These are phyloP conservation scores for Macaca mulatta DNA, from an alignment of 2,113 vertebrate species.

Conservation along the genomic window DNA sequence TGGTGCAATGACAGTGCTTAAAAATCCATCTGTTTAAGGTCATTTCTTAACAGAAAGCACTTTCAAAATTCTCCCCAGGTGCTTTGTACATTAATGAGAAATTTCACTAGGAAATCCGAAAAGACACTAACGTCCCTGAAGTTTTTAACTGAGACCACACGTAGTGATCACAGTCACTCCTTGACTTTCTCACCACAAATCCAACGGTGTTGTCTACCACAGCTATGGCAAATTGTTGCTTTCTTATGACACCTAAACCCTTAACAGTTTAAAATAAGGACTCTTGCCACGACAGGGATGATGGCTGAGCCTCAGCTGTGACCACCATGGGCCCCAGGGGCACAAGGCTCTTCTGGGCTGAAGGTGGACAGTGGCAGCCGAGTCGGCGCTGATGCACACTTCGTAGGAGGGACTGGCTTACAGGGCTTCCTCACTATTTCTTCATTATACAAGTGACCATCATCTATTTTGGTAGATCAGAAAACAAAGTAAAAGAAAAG, in stretches of 20 bases:
- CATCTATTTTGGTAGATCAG: neutral
- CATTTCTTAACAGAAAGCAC: neutral
- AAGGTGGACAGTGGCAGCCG: neutral
- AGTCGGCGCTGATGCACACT: rapidly evolving
- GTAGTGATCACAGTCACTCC: neutral
- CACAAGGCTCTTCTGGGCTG: neutral
- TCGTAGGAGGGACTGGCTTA: neutral
- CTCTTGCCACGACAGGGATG: neutral
- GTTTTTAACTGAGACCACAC: neutral
- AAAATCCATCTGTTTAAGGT: neutral
- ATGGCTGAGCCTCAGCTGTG: neutral
- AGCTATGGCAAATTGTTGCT: neutral
- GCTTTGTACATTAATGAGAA: neutral
- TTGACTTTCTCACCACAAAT: neutral
- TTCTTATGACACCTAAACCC: neutral
- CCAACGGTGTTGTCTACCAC: neutral
- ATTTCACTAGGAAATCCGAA: neutral
- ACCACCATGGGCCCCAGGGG: neutral
- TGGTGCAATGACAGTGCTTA: no score
- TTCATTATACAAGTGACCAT: neutral
- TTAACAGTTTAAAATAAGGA: neutral
- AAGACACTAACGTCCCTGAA: neutral
- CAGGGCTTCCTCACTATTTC: neutral
- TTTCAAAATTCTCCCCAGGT: neutral
- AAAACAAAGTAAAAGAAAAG: neutral